phyloP scores from a whole-genome alignment of 1,140 invertebrate genomes.

The Drosophila azteca region DNA sequence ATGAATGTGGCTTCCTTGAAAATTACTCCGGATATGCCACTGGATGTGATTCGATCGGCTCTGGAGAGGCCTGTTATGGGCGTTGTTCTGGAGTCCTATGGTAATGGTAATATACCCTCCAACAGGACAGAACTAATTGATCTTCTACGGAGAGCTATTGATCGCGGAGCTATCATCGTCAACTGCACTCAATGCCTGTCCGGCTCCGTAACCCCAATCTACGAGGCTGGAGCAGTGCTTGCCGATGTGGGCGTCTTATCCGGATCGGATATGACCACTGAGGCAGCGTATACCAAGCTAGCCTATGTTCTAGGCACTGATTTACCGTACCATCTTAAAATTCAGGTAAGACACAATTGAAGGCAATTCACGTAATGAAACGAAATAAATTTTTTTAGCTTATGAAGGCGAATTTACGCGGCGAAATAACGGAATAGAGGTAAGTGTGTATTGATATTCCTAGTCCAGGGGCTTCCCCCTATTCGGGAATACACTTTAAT shows the following conservation, averaged over 20 bases:
- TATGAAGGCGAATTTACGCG: conserved; percentile 90
- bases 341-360: conserved; percentile 73
- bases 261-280: conserved; percentile 97
- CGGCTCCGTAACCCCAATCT: conserved; percentile 90
- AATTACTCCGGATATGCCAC: conserved; percentile 95
- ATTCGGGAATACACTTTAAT: too few species aligned
- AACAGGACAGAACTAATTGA: conserved; percentile 91
- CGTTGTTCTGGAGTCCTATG: conserved; percentile 96
- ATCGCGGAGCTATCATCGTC: conserved; percentile 93
- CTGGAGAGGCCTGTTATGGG: conserved; percentile 92
- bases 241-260: conserved; percentile 90
- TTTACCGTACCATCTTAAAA: conserved; percentile 90
- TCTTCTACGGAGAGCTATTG: conserved; percentile 89
- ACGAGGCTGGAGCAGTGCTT: conserved; percentile 91
- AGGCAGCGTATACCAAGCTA: conserved; percentile 96
- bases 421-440: conserved; percentile 84
- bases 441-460: neutral
- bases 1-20: conserved; percentile 93
- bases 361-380: too few species aligned
- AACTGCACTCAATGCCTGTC: conserved; percentile 96
- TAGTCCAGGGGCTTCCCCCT: too few species aligned
- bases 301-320: conserved; percentile 93
- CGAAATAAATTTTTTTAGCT: conserved; percentile 84
- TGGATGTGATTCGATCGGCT: conserved; percentile 90
- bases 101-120: conserved; percentile 95